These are phyloP conservation scores for Hedya salicella DNA, from an alignment of 2,888 invertebrate genomes.

Conservation along the genomic window DNA sequence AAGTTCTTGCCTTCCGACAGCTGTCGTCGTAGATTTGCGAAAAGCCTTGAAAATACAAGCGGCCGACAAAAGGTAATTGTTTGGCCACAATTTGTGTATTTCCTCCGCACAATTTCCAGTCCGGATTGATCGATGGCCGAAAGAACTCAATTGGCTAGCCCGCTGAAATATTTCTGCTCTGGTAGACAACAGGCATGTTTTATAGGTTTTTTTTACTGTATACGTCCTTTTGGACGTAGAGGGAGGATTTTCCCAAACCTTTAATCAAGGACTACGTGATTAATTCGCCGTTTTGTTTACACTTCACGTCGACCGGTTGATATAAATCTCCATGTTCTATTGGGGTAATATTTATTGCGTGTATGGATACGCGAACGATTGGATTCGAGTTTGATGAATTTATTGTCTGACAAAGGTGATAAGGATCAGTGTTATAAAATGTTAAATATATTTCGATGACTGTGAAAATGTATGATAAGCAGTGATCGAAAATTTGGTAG, in stretches of 20 bases:
- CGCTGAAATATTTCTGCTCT: conserved; percentile 44
- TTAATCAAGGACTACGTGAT: conserved; percentile 36
- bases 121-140: conserved; percentile 52
- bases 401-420: neutral
- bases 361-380: neutral
- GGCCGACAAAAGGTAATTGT: conserved; percentile 32
- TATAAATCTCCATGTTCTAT: conserved; percentile 18
- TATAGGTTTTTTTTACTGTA: neutral
- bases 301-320: conserved; percentile 13
- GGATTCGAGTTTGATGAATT: neutral
- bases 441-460: too few species aligned
- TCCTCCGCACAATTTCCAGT: conserved; percentile 45
- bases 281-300: conserved; percentile 36
- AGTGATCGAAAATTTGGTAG: too few species aligned
- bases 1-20: conserved; percentile 24
- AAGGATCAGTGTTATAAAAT: neutral
- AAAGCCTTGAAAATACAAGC: conserved; percentile 23
- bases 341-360: conserved; percentile 13
- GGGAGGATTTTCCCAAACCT: conserved; percentile 9
- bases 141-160: conserved; percentile 51
- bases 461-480: too few species aligned
- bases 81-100: conserved; percentile 42
- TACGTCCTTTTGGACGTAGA: neutral
- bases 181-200: neutral
- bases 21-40: conserved; percentile 30